A percentile compares a stretch with the other conserved stretches of the same genome.
Evolutionary conservation across 2,797 vertebrate species (phyloP).

Genomic region (Alcedo quadribrachys): DNA sequence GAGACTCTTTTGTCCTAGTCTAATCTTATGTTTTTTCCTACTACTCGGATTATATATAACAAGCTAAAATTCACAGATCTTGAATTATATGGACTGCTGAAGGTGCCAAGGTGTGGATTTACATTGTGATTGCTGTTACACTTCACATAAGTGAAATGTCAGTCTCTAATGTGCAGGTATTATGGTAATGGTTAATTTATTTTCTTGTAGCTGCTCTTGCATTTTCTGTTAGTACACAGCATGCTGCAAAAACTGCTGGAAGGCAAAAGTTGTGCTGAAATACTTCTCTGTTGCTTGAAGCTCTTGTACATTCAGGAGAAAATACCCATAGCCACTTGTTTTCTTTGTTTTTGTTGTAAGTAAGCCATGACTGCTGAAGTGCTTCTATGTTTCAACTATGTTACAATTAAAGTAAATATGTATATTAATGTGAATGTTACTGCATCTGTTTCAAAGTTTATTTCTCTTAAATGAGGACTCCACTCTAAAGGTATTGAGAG

Average conservation of each 20-base stretch:
- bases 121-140: neutral
- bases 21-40: neutral
- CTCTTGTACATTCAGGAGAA: neutral
- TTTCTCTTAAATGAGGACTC: neutral
- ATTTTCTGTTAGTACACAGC: neutral
- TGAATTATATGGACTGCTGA: neutral
- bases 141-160: neutral
- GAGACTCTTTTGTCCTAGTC: neutral
- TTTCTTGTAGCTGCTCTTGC: neutral
- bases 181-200: neutral
- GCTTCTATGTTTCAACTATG: neutral
- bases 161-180: neutral
- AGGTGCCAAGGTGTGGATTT: slow-evolving; percentile 42
- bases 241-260: neutral
- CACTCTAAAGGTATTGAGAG: neutral
- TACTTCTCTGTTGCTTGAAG: neutral
- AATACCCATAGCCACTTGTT: neutral
- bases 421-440: neutral
- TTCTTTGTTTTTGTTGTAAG: neutral
- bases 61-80: neutral
- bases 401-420: neutral
- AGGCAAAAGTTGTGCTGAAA: slow-evolving; percentile 20
- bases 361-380: neutral
- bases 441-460: neutral
- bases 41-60: neutral